phyloP scores from a whole-genome alignment of 2,113 vertebrate species.

The Phodopus roborovskii region DNA sequence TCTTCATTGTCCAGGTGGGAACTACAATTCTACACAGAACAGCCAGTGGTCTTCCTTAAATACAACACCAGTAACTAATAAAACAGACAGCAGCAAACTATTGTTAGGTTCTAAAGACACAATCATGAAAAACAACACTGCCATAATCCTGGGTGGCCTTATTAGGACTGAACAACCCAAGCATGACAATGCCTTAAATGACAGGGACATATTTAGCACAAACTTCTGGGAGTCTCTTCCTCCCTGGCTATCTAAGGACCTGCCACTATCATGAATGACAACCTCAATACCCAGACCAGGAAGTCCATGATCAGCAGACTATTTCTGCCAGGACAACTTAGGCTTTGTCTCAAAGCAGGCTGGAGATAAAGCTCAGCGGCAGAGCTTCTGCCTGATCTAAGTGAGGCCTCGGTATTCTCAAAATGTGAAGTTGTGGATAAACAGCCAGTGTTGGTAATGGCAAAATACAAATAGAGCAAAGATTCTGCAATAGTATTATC shows the following conservation, averaged over 20 bases:
- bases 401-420: not conserved
- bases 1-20: not conserved
- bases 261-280: not conserved
- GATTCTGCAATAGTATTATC: not conserved
- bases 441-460: not conserved
- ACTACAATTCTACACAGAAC: not conserved
- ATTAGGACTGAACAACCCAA: not conserved
- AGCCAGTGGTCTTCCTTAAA: not conserved
- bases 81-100: not conserved
- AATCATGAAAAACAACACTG: not conserved
- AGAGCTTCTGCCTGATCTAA: not conserved
- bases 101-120: not conserved
- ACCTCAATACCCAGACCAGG: not conserved
- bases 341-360: not conserved
- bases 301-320: not conserved
- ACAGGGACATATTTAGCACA: not conserved
- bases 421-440: not conserved
- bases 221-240: not conserved
- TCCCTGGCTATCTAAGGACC: not conserved
- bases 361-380: not conserved
- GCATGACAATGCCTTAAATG: not conserved
- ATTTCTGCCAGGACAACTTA: not conserved
- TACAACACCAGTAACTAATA: not conserved
- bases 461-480: not conserved
- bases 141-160: not conserved